Percentiles rank a stretch among this genome's conserved stretches.
phyloP scores from a whole-genome alignment of 2,797 vertebrate genomes.

The Scarus forsteni region DNA sequence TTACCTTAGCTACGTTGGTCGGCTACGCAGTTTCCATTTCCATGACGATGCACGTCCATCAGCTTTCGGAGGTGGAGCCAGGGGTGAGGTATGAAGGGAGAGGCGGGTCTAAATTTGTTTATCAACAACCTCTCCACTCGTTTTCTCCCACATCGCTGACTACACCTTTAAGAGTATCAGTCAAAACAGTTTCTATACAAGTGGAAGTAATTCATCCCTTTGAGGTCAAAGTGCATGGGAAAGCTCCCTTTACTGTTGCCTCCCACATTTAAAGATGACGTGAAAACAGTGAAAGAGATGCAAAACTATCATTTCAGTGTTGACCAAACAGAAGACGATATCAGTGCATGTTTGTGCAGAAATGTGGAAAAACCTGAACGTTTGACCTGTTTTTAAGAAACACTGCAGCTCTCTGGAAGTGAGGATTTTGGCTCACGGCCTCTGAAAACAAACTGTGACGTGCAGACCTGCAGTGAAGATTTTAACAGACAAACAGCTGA shows the following conservation, averaged over 20 bases:
- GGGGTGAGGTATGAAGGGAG: no score
- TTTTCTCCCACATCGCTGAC: no score
- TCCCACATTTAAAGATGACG: neutral
- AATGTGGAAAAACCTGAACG: neutral
- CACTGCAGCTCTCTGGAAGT: constrained; percentile 16
- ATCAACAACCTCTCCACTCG: no score
- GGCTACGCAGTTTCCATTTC: no score
- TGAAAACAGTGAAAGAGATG: neutral
- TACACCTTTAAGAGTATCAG: neutral
- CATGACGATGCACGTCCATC: no score
- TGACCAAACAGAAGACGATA: neutral
- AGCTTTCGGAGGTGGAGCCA: no score
- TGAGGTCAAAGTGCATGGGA: constrained; percentile 36
- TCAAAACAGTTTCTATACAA: constrained; percentile 2
- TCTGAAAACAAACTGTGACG: constrained; percentile 3
- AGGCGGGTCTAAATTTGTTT: no score
- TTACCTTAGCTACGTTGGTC: no score
- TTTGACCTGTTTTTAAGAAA: neutral
- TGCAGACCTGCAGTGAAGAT: constrained; percentile 1
- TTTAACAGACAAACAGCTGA: constrained; percentile 18
- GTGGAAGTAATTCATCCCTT: constrained; percentile 23
- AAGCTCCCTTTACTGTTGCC: constrained; percentile 1
- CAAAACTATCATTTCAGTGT: neutral
- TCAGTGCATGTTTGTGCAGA: neutral
- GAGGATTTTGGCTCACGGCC: constrained; percentile 16